Base-by-base conservation (phyloP, 1,140 invertebrate genomes). In the Diabrotica virgifera region DNA sequence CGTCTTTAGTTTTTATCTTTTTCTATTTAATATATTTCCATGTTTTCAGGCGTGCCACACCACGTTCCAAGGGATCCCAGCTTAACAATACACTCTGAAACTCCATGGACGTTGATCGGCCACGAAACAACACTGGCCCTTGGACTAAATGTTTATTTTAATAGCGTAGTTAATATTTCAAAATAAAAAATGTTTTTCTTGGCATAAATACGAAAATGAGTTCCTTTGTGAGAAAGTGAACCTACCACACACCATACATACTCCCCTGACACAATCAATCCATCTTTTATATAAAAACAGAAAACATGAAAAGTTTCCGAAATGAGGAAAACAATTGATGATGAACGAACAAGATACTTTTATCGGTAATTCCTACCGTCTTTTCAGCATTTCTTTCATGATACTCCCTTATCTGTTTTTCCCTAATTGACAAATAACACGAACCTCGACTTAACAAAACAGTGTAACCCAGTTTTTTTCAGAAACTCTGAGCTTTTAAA, bases 361-460 rank as follows among this genome's bases (percentile, higher is more conserved):
- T 46, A 46, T 46, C 40, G 40, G 40, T 46, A 46, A 46, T 46
- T 46, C 40, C 40, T 46, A n/a, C 40, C 40, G 40, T 46, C 40
- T 46, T 46, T 46, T 46, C 40, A 46, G 40, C 40, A 46, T 46
- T 46, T 46, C 40, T 46, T 46, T 46, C 40, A 46, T n/a, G 40
- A 46, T 46, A 46, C 40, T 10, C 5, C 40, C 40, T 24, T 46
- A 46, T 46, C 40, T 46, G 8, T 46, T 46, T 3, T 46, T 46
- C 40, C 40, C n/a, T 46, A 46, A 46, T 46, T 46, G 40, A 46
- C 40, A 46, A 46, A 46, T 46, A 46, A n/a, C 40, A 46, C 40
- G 40, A 46, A 46, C 40, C 40, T 46, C 4, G 6, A 46, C n/a
- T 46, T 46, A 10, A 46, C 40, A 46, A 46, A 46, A 46, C 8